Conservation (phyloP, 1,140 invertebrate species). For the Oryzaephilus surinamensis region DNA sequence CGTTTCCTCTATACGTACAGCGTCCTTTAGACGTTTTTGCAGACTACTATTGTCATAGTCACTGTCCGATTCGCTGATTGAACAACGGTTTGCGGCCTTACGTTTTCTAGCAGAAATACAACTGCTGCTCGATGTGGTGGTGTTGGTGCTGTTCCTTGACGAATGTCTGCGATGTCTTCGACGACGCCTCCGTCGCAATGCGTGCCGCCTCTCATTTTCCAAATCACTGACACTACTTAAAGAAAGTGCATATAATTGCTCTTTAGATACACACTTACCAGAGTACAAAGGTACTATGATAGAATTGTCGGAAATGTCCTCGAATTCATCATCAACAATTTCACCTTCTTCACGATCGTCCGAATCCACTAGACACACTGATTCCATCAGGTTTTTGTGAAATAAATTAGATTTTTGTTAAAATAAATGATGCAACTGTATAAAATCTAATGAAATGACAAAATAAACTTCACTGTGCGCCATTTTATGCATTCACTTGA, state of each 20-base stretch:
- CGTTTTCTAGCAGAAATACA: too few species aligned
- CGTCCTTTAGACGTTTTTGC: constrained; percentile 25
- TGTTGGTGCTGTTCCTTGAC: background rate
- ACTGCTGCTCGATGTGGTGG: background rate
- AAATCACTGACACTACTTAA: constrained; percentile 31
- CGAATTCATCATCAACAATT: constrained; percentile 30
- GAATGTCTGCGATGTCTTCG: background rate
- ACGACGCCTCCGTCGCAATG: background rate
- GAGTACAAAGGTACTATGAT: constrained; percentile 13
- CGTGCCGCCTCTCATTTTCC: too few species aligned
- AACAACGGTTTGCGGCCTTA: too few species aligned
- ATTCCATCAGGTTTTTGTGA: too few species aligned
- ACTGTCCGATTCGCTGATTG: constrained; percentile 5
- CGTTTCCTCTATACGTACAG: constrained; percentile 20
- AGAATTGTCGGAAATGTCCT: constrained; percentile 31
- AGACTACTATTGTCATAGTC: constrained; percentile 7
- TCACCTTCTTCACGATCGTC: constrained; percentile 30
- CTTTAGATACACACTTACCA: constrained; percentile 31
- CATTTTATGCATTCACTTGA: too few species aligned
- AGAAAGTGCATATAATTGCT: constrained; percentile 30
- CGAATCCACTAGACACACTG: too few species aligned
- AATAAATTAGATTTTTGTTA: too few species aligned
- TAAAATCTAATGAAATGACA: too few species aligned
- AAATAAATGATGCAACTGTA: too few species aligned
- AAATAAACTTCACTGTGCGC: too few species aligned